Evolutionary conservation across 2,113 vertebrate species (phyloP), one percentile per base, ranked within the genome.

Genomic region (Athene noctua): DNA sequence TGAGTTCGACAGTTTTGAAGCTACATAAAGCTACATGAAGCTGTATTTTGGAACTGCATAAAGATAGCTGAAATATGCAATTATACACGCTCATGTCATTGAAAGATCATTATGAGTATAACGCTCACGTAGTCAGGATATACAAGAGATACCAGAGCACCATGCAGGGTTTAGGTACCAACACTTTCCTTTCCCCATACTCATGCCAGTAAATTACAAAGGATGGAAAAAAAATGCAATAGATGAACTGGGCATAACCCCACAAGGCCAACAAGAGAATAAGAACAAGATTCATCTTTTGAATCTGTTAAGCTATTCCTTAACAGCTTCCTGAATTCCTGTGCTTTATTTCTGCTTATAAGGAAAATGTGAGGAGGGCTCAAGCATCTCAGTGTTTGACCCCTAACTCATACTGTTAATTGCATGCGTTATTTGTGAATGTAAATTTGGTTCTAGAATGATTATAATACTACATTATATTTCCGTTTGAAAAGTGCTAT

Each of bases 171-270:
- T 51, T 34, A 23, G 3, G 47, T 1, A 38, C 6, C 5, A 44
- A 13, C 20, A 40, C 6, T 52, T 92, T 22, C 27, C 8, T 27
- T 34, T 6, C 15, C 13, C 19, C 15, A 9, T 25, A 23, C 4
- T n/a, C 58, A 2, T 13, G 27, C 54, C 74, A 73, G 5, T 34
- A 62, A 80, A 44, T 38, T 26, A 72, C 21, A 67, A 62, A 54
- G 15, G 15, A 40, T 26, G 3, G 49, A n/a, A 7, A 63, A 57
- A 10, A 6, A 40, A 44, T 13, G 3, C 15, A 73, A n/a, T 13
- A 1, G 4, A 42, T 17, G 4, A 40, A 62, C 5, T 1, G 2
- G 27, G 19, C 4, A 0, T 6, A 89, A 72, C 4, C 21, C 15
- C 15, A 30, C 30, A 63, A 34, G 8, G 11, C 18, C 52, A 84